Evolutionary conservation across 2,888 invertebrate species (phyloP), one percentile per base, ranked within the genome.

Genomic region (Trichogramma dendrolimi): DNA sequence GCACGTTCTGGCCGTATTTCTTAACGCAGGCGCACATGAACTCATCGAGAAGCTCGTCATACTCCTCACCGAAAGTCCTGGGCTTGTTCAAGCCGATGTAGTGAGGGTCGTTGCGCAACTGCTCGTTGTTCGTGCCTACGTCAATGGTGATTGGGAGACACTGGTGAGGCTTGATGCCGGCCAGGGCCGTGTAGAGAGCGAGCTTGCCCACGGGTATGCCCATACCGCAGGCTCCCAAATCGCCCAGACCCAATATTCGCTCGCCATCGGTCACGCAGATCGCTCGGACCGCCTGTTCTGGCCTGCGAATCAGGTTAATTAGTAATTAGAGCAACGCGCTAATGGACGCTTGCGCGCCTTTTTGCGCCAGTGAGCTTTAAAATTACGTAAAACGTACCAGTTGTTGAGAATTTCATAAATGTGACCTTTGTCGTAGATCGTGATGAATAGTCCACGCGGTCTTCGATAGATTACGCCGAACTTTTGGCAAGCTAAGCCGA

Each of bases 171-270:
- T 93, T 91, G 70, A 98, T 94, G n/a, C 96, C 97, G 38, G 96
- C 97, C 67, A 98, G 81, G 0, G 96, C 97, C 0, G 97, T 97
- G 80, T 98, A 98, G 47, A 98, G 83, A 0, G 97, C 89, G 66
- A 99, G 83, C 80, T 98, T 98, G 38, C 98, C 98, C 7, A 98
- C 95, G 0, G 98, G 97, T 71, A 99, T 98, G 62, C 98, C 98
- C 96, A 96, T 96, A 39, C 98, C 98, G 73, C 92, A 92, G 1
- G 95, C 94, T 0, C 98, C 98, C 55, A 98, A 85, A 79, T 98
- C 98, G 5, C 98, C 98, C 48, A 98, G 84, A 69, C 98, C 98
- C 68, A 99, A 84, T 76, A 99, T 98, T 58, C 98, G 86, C 78
- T 99, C 97, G 43, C 98, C 98, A 73, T 98, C 98, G 0, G 98